A percentile compares a stretch with the other conserved stretches of the same genome.
Evolutionary conservation across 2,888 invertebrate species (phyloP).

Genomic region (Girardia tigrina): DNA sequence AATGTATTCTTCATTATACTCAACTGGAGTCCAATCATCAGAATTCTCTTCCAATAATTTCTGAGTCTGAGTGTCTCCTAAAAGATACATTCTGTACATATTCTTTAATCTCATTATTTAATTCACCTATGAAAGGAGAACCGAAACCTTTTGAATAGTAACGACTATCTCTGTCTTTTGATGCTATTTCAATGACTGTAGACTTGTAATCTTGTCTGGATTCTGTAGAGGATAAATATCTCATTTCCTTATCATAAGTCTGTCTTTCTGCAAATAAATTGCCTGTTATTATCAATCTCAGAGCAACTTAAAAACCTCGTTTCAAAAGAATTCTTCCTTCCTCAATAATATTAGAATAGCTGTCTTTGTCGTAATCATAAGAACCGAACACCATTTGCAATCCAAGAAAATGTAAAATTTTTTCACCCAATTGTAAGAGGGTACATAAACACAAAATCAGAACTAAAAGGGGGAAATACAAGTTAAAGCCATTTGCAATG

Average conservation of each 20-base stretch:
- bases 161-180: not conserved
- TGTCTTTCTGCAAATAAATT: not conserved
- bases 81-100: not conserved
- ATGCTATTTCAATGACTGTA: not conserved
- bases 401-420: conserved; percentile 70
- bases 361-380: not conserved
- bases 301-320: conserved; percentile 21
- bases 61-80: conserved; percentile 9
- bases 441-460: conserved; percentile 79
- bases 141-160: not conserved
- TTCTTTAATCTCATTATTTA: not conserved
- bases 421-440: conserved; percentile 78
- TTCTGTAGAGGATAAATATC: not conserved
- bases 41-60: conserved; percentile 4
- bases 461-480: conserved; percentile 95
- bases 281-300: not conserved
- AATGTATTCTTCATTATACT: not conserved
- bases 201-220: not conserved
- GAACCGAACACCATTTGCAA: conserved; percentile 38
- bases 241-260: not conserved
- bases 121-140: not conserved
- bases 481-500: conserved; percentile 90
- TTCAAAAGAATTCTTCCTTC: conserved; percentile 23
- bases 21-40: conserved; percentile 13
- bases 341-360: not conserved